phyloP scores from a whole-genome alignment of 2,888 invertebrate species.

The Fabriciana adippe region DNA sequence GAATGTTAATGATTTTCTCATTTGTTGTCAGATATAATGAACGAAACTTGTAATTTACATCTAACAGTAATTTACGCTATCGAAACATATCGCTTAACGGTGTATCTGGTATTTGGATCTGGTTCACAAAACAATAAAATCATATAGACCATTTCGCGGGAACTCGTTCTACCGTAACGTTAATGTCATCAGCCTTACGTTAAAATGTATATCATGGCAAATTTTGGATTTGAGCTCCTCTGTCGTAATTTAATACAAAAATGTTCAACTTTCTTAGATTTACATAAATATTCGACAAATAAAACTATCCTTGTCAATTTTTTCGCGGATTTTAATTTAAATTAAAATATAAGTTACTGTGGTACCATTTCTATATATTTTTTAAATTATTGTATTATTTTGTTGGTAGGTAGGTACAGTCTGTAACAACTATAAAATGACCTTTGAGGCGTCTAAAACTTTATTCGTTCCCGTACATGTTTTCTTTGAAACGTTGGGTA shows the following conservation, averaged over 20 bases:
- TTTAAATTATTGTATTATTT: no score
- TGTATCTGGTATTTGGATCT: constrained; percentile 68
- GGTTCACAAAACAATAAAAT: constrained; percentile 76
- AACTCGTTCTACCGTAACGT: constrained; percentile 58
- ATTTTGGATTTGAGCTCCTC: background rate
- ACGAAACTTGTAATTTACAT: constrained; percentile 52
- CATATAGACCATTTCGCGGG: constrained; percentile 50
- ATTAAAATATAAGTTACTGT: no score
- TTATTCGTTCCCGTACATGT: no score
- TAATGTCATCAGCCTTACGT: constrained; percentile 52
- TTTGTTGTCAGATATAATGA: constrained; percentile 33
- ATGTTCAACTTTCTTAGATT: no score
- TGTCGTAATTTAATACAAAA: background rate
- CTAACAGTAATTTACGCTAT: constrained; percentile 63
- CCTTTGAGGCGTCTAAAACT: no score
- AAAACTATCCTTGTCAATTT: no score
- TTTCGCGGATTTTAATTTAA: no score
- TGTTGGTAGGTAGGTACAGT: no score
- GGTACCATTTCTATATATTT: no score
- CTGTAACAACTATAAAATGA: no score
- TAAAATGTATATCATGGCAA: background rate
- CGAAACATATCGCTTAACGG: constrained; percentile 73
- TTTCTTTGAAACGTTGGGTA: no score
- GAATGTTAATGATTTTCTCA: background rate
- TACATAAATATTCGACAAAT: no score